phyloP scores from a whole-genome alignment of 2,888 invertebrate genomes.

The Myopa tessellatipennis region DNA sequence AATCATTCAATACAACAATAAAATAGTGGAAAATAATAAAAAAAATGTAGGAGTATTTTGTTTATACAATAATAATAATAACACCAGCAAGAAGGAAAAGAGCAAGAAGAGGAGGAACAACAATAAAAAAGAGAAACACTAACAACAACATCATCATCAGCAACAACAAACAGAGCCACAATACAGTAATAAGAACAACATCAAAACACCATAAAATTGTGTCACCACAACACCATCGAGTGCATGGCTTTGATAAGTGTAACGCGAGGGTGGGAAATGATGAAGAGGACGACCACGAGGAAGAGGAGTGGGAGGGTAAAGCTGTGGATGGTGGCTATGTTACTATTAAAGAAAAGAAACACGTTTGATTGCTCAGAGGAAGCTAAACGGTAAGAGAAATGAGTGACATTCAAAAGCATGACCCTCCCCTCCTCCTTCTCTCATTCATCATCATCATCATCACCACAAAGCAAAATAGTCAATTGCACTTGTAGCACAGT shows the following conservation, averaged over 20 bases:
- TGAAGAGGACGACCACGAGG: neutral
- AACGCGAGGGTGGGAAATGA: too few relatives aligned
- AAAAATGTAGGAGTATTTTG: too few relatives aligned
- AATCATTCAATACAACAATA: too few relatives aligned
- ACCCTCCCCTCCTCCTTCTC: neutral
- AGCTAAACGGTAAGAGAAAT: too few relatives aligned
- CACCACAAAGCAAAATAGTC: neutral
- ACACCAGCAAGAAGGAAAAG: too few relatives aligned
- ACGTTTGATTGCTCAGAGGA: too few relatives aligned
- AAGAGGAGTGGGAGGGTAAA: neutral
- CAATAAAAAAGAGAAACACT: too few relatives aligned
- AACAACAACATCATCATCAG: too few relatives aligned
- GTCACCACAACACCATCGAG: neutral
- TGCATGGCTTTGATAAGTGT: neutral
- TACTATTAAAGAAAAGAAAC: neutral
- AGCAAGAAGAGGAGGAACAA: too few relatives aligned
- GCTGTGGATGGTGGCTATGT: neutral
- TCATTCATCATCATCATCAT: neutral
- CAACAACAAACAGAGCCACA: neutral
- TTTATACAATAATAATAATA: neutral
- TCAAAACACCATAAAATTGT: slow-evolving; percentile 3
- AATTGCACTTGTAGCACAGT: slow-evolving; percentile 11
- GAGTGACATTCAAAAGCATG: neutral
- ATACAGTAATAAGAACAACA: neutral
- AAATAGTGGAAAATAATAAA: too few relatives aligned